These are phyloP conservation scores for Phengaris arion DNA, from an alignment of 2,888 invertebrate species.

Conservation along the genomic window DNA sequence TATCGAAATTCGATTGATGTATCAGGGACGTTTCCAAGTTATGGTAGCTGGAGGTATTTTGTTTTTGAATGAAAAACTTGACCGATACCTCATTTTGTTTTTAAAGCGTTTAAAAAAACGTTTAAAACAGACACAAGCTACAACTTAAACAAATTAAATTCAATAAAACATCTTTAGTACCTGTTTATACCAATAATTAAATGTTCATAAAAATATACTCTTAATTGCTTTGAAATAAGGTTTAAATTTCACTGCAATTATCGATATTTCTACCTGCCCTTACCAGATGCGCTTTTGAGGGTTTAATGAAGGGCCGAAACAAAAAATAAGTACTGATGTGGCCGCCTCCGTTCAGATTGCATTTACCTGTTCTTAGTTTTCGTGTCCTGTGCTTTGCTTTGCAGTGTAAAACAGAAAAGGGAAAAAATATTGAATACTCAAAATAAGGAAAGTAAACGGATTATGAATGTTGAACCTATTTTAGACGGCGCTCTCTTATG, in stretches of 20 bases:
- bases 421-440: background rate
- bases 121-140: conserved; percentile 10
- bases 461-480: background rate
- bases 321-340: conserved; percentile 25
- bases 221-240: background rate
- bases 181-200: background rate
- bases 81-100: conserved; percentile 9
- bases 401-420: background rate
- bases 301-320: conserved; percentile 23
- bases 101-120: background rate
- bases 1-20: background rate
- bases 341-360: conserved; percentile 20
- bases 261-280: conserved; percentile 11
- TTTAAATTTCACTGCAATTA: background rate
- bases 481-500: no score
- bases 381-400: background rate
- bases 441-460: background rate
- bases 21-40: background rate
- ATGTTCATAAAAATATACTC: background rate
- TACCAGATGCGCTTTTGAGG: conserved; percentile 28
- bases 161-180: conserved; percentile 23
- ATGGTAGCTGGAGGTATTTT: conserved; percentile 3
- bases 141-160: conserved; percentile 24
- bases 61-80: conserved; percentile 4
- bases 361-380: conserved; percentile 15